Evolutionary conservation across 2,888 invertebrate genomes (phyloP).

Genomic region (Acanthosepion pharaonis): DNA sequence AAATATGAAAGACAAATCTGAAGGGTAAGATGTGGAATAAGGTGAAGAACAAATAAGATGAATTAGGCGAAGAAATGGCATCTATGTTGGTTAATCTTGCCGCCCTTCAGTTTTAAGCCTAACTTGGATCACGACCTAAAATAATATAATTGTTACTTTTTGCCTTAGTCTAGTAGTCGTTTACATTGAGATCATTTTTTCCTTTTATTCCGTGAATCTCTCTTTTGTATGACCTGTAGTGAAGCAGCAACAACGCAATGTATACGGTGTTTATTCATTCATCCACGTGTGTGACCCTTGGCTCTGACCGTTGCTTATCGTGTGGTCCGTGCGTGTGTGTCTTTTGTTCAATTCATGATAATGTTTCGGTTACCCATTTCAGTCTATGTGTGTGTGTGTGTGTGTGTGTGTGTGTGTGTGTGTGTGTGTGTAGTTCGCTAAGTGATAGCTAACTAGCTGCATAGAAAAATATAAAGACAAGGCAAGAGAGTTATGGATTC

Average conservation of each 20-base stretch:
- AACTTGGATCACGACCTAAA: not conserved
- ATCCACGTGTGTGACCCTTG: no score
- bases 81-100: not conserved
- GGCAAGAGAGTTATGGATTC: not conserved
- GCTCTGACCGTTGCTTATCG: no score
- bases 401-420: not conserved
- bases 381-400: not conserved
- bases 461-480: not conserved
- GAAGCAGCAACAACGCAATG: no score
- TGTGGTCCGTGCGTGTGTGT: no score
- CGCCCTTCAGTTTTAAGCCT: not conserved
- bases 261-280: no score
- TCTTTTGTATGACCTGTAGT: no score
- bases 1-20: not conserved
- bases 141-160: conserved; percentile 10
- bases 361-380: no score
- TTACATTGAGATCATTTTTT: not conserved
- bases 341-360: no score
- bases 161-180: not conserved
- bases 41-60: not conserved
- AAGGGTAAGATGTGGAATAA: not conserved
- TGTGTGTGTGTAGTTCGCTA: not conserved
- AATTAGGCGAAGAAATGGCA: not conserved
- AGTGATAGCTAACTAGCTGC: not conserved
- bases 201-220: not conserved